Conservation (phyloP, 2,888 invertebrate genomes). For the Hirudinaria manillensis region DNA sequence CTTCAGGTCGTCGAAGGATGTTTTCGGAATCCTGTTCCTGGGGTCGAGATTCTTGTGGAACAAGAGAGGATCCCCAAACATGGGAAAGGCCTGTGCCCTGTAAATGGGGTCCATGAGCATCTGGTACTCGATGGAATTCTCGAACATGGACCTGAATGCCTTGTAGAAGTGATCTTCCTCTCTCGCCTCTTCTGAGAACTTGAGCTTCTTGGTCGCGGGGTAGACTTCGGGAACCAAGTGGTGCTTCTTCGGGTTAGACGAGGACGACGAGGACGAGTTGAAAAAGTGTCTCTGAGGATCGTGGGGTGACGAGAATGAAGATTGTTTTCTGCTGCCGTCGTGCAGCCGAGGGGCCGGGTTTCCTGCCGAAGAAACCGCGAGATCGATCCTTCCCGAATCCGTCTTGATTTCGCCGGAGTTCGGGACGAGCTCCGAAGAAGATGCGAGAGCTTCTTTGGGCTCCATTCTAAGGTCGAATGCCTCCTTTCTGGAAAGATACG, state of each 20-base stretch:
- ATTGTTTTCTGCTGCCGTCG: no score
- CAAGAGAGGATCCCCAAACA: slow-evolving; percentile 18
- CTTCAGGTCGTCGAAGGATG: slow-evolving; percentile 8
- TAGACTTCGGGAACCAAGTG: neutral
- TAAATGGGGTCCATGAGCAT: slow-evolving; percentile 26
- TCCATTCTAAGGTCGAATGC: no score
- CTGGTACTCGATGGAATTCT: slow-evolving; percentile 7
- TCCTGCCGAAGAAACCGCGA: no score
- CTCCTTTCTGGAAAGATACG: no score
- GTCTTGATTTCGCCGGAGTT: no score
- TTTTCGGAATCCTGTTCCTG: slow-evolving; percentile 3
- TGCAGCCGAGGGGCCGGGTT: no score
- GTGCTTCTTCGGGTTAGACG: slow-evolving; percentile 5
- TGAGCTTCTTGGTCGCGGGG: neutral
- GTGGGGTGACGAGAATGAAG: neutral
- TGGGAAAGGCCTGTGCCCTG: neutral
- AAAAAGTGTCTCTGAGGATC: neutral
- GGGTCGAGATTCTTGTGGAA: slow-evolving; percentile 28
- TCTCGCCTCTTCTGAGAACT: neutral
- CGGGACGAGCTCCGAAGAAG: no score
- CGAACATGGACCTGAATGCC: slow-evolving; percentile 22
- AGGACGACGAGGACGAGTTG: neutral
- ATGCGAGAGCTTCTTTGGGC: no score
- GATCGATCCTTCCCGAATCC: no score
- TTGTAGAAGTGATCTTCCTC: slow-evolving; percentile 24